These are phyloP conservation scores for Hylaeus anthracinus DNA, from an alignment of 1,140 invertebrate species.

Conservation along the genomic window DNA sequence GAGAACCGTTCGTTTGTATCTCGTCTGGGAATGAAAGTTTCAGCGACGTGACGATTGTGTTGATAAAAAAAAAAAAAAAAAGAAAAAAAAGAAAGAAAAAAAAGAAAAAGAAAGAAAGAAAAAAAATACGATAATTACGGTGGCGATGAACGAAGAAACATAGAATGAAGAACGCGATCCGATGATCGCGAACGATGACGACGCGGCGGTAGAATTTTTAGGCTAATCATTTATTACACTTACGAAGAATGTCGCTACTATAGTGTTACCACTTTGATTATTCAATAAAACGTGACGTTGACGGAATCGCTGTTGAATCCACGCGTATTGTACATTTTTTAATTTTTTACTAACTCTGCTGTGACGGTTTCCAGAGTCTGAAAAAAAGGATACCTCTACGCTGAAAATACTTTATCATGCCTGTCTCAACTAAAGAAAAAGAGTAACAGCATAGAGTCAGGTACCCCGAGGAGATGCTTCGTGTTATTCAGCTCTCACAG, in stretches of 20 bases:
- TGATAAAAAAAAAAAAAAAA: no score
- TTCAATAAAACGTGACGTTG: slow-evolving; percentile 72
- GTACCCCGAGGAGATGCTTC: no score
- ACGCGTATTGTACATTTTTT: background rate
- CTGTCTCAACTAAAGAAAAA: no score
- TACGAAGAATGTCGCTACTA: slow-evolving; percentile 67
- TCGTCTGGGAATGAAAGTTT: slow-evolving; percentile 52
- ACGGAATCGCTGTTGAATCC: slow-evolving; percentile 53
- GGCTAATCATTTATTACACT: slow-evolving; percentile 65
- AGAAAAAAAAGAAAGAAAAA: background rate
- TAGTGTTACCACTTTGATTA: slow-evolving; percentile 75
- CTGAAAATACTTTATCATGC: no score
- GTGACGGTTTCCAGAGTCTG: no score
- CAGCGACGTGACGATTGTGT: slow-evolving; percentile 32
- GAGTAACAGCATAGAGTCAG: no score
- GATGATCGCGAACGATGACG: slow-evolving; percentile 20
- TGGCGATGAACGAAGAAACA: background rate
- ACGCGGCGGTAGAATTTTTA: slow-evolving; percentile 52
- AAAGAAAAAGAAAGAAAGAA: no score
- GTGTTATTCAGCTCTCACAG: no score
- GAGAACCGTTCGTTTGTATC: slow-evolving; percentile 55
- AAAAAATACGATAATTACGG: slow-evolving; percentile 1
- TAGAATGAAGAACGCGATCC: no score
- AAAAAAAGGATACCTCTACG: no score
- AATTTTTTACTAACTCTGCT: no score